Conservation (phyloP, 2,113 vertebrate genomes). For the Neofelis nebulosa region DNA sequence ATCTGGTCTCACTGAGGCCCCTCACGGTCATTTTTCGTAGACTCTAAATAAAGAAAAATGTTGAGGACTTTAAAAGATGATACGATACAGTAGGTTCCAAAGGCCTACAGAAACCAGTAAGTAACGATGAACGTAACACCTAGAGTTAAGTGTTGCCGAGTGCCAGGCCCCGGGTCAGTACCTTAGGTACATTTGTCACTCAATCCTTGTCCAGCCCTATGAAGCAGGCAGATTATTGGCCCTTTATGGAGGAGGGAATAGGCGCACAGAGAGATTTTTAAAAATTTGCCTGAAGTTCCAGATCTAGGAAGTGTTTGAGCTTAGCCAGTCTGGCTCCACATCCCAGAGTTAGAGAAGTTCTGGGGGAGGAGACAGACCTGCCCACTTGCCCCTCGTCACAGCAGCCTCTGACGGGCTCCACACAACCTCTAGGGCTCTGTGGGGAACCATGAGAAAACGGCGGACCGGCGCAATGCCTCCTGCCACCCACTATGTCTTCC, state of each 20-base stretch:
- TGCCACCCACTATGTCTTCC: background rate
- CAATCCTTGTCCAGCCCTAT: background rate
- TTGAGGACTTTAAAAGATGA: conserved; percentile 27
- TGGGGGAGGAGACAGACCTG: background rate
- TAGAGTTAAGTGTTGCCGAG: background rate
- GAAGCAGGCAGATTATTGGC: background rate
- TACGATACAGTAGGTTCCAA: background rate
- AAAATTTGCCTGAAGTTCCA: background rate
- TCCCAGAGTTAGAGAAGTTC: background rate
- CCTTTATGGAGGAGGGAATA: background rate
- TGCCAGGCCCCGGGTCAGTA: background rate
- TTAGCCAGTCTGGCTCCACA: background rate
- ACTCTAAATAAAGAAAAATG: conserved; percentile 63
- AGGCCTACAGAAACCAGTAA: background rate
- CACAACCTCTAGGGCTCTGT: background rate
- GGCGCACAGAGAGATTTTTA: background rate
- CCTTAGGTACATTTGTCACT: rapidly evolving
- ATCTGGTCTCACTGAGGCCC: conserved; percentile 64
- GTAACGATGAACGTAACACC: background rate
- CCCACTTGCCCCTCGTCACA: background rate
- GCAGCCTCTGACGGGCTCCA: background rate
- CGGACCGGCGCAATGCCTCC: background rate
- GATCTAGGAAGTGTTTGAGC: background rate
- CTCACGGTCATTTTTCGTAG: conserved; percentile 55
- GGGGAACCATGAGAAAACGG: background rate